Percentiles rank a stretch among this genome's conserved stretches.
Conservation (phyloP, 2,888 invertebrate species). For the Oscheius sp. region DNA sequence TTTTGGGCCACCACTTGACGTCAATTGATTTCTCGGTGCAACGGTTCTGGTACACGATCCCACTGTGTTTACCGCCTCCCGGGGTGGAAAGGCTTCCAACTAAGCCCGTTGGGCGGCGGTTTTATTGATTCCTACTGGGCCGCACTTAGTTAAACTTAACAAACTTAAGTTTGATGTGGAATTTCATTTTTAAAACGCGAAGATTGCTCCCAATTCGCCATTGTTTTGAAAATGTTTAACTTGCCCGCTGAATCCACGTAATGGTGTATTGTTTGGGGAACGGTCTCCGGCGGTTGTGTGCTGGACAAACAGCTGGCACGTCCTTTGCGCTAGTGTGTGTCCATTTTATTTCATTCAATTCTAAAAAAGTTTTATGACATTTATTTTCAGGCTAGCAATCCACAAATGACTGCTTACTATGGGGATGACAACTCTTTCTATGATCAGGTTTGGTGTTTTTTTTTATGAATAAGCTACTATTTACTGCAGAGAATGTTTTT, state of each 20-base stretch:
- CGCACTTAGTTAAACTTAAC: neutral
- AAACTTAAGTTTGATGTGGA: neutral
- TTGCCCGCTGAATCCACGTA: neutral
- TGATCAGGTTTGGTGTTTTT: slow-evolving; percentile 19
- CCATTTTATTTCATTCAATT: no score
- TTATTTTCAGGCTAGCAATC: slow-evolving; percentile 2
- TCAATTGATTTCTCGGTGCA: no score
- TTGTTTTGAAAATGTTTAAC: neutral
- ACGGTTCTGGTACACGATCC: no score
- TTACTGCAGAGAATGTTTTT: no score
- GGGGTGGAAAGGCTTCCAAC: neutral
- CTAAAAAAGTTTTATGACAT: neutral
- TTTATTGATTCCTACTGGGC: slow-evolving; percentile 1
- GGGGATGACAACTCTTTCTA: neutral
- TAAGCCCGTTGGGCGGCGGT: slow-evolving; percentile 2
- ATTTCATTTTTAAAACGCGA: neutral
- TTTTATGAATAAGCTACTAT: no score
- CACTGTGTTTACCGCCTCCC: neutral
- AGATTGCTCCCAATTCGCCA: neutral
- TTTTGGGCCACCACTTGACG: no score
- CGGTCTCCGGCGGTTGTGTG: neutral
- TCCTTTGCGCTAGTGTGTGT: slow-evolving; percentile 1
- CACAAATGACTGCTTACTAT: neutral
- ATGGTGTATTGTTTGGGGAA: slow-evolving; percentile 2
- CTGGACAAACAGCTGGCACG: slow-evolving; percentile 12